phyloP scores from a whole-genome alignment of 2,113 vertebrate species.

The Neogobius melanostomus region DNA sequence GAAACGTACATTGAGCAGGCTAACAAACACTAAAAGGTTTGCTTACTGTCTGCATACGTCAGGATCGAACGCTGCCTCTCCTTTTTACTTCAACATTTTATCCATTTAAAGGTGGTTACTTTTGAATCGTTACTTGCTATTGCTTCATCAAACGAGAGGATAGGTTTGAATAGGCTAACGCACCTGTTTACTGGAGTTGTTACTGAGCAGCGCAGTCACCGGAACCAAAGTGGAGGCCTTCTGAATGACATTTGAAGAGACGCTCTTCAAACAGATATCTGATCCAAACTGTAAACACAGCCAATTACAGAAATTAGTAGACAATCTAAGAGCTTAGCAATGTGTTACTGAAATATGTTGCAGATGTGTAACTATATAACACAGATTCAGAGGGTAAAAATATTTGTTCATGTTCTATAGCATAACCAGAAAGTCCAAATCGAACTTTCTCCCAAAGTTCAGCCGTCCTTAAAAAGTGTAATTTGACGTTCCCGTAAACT shows the following conservation, averaged over 20 bases:
- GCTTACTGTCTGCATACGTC: too few species aligned
- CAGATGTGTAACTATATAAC: neutral
- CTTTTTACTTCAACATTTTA: too few species aligned
- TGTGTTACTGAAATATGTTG: too few species aligned
- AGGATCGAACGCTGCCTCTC: too few species aligned
- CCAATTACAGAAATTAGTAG: neutral
- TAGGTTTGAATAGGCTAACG: neutral
- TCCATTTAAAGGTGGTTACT: too few species aligned
- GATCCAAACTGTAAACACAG: conserved; percentile 65
- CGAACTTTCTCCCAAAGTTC: conserved; percentile 13
- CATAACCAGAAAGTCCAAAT: neutral
- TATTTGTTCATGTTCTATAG: neutral
- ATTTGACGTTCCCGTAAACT: neutral
- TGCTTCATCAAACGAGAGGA: too few species aligned
- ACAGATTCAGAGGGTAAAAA: too few species aligned
- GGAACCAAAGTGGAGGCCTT: conserved; percentile 35
- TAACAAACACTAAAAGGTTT: too few species aligned
- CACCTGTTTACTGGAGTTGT: conserved; percentile 51
- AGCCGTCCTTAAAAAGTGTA: conserved; percentile 6
- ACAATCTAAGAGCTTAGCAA: too few species aligned
- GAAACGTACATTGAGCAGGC: too few species aligned
- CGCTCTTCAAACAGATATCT: conserved; percentile 49
- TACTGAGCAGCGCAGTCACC: conserved; percentile 1
- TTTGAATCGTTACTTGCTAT: too few species aligned
- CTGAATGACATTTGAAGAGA: conserved; percentile 29